Conservation (phyloP, 2,797 vertebrate genomes). For the Sebastes diaconus region DNA sequence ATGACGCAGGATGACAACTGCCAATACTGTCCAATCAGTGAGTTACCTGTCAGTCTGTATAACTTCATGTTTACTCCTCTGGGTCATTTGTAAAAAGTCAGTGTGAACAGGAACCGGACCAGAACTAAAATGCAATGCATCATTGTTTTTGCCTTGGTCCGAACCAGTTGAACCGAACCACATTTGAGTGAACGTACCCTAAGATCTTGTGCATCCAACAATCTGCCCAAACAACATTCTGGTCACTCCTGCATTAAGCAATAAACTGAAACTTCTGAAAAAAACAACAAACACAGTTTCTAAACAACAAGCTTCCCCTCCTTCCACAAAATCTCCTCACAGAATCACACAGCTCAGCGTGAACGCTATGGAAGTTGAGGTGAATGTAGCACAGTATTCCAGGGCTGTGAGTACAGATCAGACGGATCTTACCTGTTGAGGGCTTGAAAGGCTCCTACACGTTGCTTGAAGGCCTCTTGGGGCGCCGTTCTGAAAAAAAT, state of each 20-base stretch:
- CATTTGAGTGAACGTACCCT: too few relatives aligned
- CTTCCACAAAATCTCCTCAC: not conserved
- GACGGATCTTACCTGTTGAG: conserved; percentile 77
- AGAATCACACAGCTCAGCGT: not conserved
- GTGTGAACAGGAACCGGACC: too few relatives aligned
- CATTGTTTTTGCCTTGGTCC: too few relatives aligned
- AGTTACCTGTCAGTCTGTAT: too few relatives aligned
- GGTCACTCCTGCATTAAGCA: not conserved
- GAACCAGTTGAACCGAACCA: too few relatives aligned
- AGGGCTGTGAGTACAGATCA: conserved; percentile 1
- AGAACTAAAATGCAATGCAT: too few relatives aligned
- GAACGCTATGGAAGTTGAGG: not conserved
- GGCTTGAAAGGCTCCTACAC: conserved; percentile 83
- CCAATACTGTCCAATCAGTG: too few relatives aligned
- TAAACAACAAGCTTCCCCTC: not conserved
- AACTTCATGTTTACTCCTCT: too few relatives aligned
- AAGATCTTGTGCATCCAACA: too few relatives aligned
- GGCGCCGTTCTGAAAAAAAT: conserved; percentile 71
- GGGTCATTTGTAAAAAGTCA: too few relatives aligned
- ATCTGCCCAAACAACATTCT: not conserved
- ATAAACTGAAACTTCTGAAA: not conserved
- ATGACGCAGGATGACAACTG: too few relatives aligned
- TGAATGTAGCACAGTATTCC: not conserved
- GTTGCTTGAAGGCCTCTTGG: conserved; percentile 83
- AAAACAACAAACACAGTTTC: not conserved